Evolutionary conservation across 2,888 invertebrate species (phyloP), one percentile per base, ranked within the genome.

Genomic region (Cetonia aurata): DNA sequence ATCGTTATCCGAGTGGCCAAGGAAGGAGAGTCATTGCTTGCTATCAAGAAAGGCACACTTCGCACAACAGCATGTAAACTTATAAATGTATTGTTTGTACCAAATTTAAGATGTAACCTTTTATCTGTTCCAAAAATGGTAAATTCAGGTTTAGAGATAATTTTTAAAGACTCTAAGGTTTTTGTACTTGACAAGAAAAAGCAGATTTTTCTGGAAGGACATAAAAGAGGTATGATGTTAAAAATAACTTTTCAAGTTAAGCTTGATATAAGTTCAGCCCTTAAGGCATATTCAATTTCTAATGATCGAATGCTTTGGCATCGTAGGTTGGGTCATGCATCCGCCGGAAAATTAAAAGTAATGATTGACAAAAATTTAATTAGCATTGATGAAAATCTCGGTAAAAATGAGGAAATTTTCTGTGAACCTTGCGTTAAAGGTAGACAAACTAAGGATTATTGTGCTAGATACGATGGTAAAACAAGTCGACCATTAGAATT

Each of bases 101-200:
- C 25, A 25, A 25, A 25, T 25, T 25, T 25, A 25, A 25, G 25
- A 25, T 25, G 25, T 62, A 42, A 31, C 6, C 37, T 66, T 25
- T 15, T 48, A 48, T 48, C n/a, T 15, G 48, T 48, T 8, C 15
- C 15, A 8, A 13, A 48, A 13, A 15, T 48, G 15, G 8, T 48
- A 48, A 48, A 48, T 13, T 12, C 48, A 48, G 48, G 48, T 48
- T 48, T 48, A 66, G 52, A 52, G 50, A 66, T 66, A 50, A 31
- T 46, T 41, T 50, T 17, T 59, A 59, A 41, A 48, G 48, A 48
- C 48, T 48, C 48, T 48, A 48, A 48, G 15, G 48, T 48, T 48
- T 48, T 48, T 13, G 48, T 48, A 48, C 15, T 48, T 13, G 15
- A 48, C 15, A 48, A 48, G 48, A 48, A 48, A 48, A 48, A 48